Conservation (phyloP, 2,888 invertebrate genomes). For the Anoplius nigerrimus region DNA sequence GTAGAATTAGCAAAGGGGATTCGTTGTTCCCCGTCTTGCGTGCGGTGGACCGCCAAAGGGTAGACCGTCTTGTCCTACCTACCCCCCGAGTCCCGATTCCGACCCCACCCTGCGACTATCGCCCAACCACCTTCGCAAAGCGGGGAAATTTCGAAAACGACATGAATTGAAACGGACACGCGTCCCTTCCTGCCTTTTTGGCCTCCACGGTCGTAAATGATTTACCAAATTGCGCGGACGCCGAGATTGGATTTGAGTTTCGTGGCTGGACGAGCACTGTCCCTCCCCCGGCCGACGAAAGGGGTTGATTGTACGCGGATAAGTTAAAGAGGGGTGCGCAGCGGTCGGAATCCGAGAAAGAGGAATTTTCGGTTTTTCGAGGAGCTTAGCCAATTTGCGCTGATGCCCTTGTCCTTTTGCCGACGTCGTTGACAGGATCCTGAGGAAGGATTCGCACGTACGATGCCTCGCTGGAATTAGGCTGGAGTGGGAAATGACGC, state of each 20-base stretch:
- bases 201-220: conserved; percentile 54
- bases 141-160: conserved; percentile 61
- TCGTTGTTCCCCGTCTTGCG: conserved; percentile 56
- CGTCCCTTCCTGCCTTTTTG: conserved; percentile 23
- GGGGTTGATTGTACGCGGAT: conserved; percentile 21
- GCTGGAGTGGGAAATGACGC: background rate
- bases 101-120: background rate
- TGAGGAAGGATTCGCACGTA: background rate
- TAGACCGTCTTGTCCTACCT: conserved; percentile 22
- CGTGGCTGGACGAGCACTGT: conserved; percentile 37
- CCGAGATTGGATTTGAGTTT: conserved; percentile 67
- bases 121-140: conserved; percentile 13
- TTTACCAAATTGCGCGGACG: conserved; percentile 63
- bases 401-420: conserved; percentile 38
- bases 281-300: background rate
- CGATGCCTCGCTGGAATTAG: background rate
- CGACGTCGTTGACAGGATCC: background rate
- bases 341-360: conserved; percentile 17
- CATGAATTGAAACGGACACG: conserved; percentile 63
- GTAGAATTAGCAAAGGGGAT: conserved; percentile 67
- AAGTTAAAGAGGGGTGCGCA: conserved; percentile 11
- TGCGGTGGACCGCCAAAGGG: conserved; percentile 59
- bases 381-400: conserved; percentile 52
- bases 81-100: conserved; percentile 3
- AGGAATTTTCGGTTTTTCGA: conserved; percentile 41